phyloP scores from a whole-genome alignment of 1,140 invertebrate genomes.

The Diabrotica virgifera region DNA sequence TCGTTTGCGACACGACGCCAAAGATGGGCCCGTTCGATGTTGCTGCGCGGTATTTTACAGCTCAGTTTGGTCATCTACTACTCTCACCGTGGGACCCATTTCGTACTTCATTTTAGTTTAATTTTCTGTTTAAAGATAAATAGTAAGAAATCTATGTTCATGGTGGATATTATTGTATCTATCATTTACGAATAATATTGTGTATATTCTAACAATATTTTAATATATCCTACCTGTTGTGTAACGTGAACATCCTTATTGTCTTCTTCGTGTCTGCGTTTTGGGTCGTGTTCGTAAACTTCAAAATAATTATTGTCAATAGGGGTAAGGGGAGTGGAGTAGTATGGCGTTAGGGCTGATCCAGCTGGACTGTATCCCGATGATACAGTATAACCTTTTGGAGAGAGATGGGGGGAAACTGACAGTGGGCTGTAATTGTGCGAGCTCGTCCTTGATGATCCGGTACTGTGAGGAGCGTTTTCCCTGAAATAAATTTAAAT shows the following conservation, averaged over 20 bases:
- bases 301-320: constrained; percentile 41
- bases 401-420: constrained; percentile 45
- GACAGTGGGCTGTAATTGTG: constrained; percentile 45
- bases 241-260: constrained; percentile 41
- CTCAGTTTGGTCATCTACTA: no score
- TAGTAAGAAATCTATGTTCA: no score
- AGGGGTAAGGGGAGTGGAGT: constrained; percentile 40
- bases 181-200: no score
- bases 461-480: constrained; percentile 35
- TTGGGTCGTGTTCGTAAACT: constrained; percentile 24
- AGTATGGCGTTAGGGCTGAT: constrained; percentile 39
- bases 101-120: no score
- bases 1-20: no score
- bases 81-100: no score
- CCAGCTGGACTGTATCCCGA: constrained; percentile 38
- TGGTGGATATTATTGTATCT: no score
- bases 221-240: constrained; percentile 37
- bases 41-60: no score
- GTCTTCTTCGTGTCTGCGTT: constrained; percentile 17
- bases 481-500: constrained; percentile 36
- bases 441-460: constrained; percentile 41
- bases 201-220: no score
- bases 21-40: no score
- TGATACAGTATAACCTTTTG: constrained; percentile 29
- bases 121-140: no score